Evolutionary conservation across 2,888 invertebrate species (phyloP).

Genomic region (Leptopilina syphax): DNA sequence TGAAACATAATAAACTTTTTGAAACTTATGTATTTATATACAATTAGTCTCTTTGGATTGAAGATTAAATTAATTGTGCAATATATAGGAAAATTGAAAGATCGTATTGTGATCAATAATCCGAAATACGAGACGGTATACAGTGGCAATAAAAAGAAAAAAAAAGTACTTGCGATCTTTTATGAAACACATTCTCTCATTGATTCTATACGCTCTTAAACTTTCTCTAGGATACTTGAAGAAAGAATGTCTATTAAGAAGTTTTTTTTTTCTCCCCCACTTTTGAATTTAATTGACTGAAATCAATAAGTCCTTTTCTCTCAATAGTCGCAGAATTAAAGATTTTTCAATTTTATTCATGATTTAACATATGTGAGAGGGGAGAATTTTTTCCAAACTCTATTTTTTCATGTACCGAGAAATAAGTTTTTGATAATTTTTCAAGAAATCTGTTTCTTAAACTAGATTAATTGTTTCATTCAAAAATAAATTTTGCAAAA

Average conservation of each 20-base stretch:
- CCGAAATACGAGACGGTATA: background rate
- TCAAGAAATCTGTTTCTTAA: too few relatives aligned
- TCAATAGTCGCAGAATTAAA: background rate
- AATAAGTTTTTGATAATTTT: too few relatives aligned
- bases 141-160: constrained; percentile 12
- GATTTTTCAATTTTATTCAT: constrained; percentile 4
- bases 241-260: constrained; percentile 18
- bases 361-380: background rate
- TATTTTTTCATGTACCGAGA: too few relatives aligned
- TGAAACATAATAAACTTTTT: too few relatives aligned
- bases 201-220: constrained; percentile 23
- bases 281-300: constrained; percentile 26
- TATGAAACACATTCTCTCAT: constrained; percentile 27
- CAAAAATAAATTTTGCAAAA: too few relatives aligned
- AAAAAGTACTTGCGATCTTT: constrained; percentile 17
- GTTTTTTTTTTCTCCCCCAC: background rate
- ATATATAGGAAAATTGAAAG: background rate
- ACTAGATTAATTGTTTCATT: too few relatives aligned
- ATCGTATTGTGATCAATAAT: background rate
- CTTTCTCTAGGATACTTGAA: constrained; percentile 11
- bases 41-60: background rate
- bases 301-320: constrained; percentile 15
- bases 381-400: too few relatives aligned
- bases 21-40: too few relatives aligned
- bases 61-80: constrained; percentile 1